Evolutionary conservation across 2,888 invertebrate species (phyloP).

Genomic region (Lasioglossum villosulum): DNA sequence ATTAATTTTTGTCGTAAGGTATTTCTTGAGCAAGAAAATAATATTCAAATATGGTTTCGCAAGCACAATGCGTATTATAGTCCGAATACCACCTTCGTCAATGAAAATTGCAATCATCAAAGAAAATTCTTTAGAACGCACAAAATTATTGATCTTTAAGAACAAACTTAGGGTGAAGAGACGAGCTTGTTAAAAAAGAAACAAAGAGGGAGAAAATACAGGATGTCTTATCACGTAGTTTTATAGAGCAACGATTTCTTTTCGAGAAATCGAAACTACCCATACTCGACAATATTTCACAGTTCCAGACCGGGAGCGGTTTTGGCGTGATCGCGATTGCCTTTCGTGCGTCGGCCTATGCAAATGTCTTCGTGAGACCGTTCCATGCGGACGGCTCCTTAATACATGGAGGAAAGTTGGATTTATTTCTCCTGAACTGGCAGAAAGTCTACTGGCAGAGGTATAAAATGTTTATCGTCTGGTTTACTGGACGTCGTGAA

Average conservation of each 20-base stretch:
- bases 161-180: too few species aligned
- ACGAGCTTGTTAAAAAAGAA: neutral
- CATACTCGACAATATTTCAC: constrained; percentile 16
- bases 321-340: constrained; percentile 10
- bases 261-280: constrained; percentile 19
- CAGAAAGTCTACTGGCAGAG: constrained; percentile 1
- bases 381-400: constrained; percentile 21
- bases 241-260: constrained; percentile 6
- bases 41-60: too few species aligned
- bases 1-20: too few species aligned
- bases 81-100: too few species aligned
- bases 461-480: constrained; percentile 45
- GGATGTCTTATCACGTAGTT: neutral
- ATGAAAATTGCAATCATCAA: too few species aligned
- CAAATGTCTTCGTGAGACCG: constrained; percentile 29
- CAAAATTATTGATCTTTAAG: too few species aligned
- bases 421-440: constrained; percentile 13
- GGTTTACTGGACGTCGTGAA: constrained; percentile 28
- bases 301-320: constrained; percentile 10
- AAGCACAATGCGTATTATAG: too few species aligned
- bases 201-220: neutral
- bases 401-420: constrained; percentile 37
- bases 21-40: too few species aligned
- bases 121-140: too few species aligned
- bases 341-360: constrained; percentile 24